phyloP scores from a whole-genome alignment of 2,797 vertebrate species.

The Paratrypauchen microcephalus region DNA sequence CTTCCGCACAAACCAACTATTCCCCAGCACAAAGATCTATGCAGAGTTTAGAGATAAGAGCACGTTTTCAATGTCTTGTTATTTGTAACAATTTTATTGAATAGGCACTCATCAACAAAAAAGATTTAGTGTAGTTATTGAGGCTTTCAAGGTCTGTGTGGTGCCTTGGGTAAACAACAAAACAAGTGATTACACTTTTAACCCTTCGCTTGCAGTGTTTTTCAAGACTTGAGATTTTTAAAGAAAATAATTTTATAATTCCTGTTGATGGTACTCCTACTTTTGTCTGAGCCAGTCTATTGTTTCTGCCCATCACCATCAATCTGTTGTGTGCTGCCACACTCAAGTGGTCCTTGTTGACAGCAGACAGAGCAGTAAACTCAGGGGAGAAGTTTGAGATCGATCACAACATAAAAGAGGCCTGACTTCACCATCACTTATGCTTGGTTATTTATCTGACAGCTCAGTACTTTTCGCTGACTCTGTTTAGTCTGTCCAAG shows the following conservation, averaged over 20 bases:
- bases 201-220: background rate
- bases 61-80: too few relatives aligned
- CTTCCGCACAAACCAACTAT: too few relatives aligned
- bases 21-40: too few relatives aligned
- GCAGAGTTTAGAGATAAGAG: too few relatives aligned
- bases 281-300: background rate
- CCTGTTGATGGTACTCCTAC: background rate
- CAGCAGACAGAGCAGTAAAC: conserved; percentile 2
- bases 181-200: too few relatives aligned
- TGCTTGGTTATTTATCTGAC: conserved; percentile 10
- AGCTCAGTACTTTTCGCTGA: conserved; percentile 1
- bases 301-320: conserved; percentile 12
- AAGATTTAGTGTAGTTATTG: too few relatives aligned
- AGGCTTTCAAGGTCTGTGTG: too few relatives aligned
- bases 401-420: conserved; percentile 5
- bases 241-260: background rate
- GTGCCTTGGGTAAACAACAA: too few relatives aligned
- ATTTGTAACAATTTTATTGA: too few relatives aligned
- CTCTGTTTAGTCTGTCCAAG: background rate
- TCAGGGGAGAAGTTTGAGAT: conserved; percentile 9
- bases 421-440: conserved; percentile 1
- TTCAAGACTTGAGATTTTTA: background rate
- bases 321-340: conserved; percentile 18
- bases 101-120: too few relatives aligned
- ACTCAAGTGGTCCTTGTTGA: conserved; percentile 28